Evolutionary conservation across 2,113 vertebrate species (phyloP), one percentile per base, ranked within the genome.

Genomic region (Erinaceus europaeus): DNA sequence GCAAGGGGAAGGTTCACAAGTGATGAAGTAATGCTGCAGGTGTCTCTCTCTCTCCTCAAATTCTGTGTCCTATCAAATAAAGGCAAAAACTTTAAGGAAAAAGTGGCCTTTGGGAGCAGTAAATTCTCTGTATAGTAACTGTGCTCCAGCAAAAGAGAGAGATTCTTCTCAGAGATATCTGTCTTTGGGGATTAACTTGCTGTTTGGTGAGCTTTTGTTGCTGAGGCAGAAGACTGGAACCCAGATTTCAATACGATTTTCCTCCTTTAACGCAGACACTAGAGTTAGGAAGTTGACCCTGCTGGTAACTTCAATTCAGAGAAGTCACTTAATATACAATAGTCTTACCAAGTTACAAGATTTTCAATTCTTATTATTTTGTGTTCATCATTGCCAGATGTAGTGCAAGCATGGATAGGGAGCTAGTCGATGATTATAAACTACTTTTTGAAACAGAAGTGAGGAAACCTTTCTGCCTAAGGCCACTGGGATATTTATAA

Each of bases 311-410:
- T n/a, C 91, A 96, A 93, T 75, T 48, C 92, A 95, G 95, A 96
- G 97, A 98, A 97, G 96, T 93, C 96, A 97, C 97, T 97, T 96
- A 91, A 36, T 87, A 79, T 97, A 97, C 95, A 95, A 93, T 64
- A 90, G 64, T 97, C 97, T 74, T 97, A 98, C 98, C 97, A 91
- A 96, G 92, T 90, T 95, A 97, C 97, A 97, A 97, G 95, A 97
- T 97, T 97, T 97, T 97, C 92, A 65, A 94, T 95, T 91, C 85
- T 1, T 96, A 94, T 96, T 98, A 97, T 98, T 98, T 98, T 98
- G 96, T 95, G 95, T 96, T 97, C 93, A 98, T 97, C 97, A 95
- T 93, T 98, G 94, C 97, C 98, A 98, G 97, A 98, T 98, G 98
- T 97, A 96, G 92, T 96, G 94, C 96, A 97, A 96, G 97, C 95